Evolutionary conservation across 2,113 vertebrate genomes (phyloP), one percentile per base, ranked within the genome.

Genomic region (Nesogale talazaci): DNA sequence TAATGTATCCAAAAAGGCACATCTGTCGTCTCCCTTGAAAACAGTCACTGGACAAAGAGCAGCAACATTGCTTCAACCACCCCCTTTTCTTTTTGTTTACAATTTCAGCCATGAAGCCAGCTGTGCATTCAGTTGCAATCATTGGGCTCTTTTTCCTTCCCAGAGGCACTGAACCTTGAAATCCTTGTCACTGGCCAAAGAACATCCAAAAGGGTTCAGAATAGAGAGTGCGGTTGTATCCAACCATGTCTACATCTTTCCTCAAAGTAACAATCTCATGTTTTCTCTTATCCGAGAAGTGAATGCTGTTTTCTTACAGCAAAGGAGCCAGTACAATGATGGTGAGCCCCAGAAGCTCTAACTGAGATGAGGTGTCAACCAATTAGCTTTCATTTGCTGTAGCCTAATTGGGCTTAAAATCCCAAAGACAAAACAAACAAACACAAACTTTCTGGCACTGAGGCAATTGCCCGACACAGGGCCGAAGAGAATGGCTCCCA

Each of bases 11-110:
- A 76, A 65, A 92, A 93, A 82, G 72, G 34, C 52, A 89, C 15
- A 92, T 57, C 72, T 34, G 86, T 12, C 27, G 31, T 93, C 87
- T 52, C 78, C 86, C 69, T 52, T 88, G 94, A 96, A 94, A 76
- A 94, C 38, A 88, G 2, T 38, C 84, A 81, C 19, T 78, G 88
- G 76, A 87, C 77, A 67, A 90, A 69, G 88, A 84, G 90, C 83
- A 88, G 57, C 94, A 93, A 63, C 93, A 81, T 1, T 79, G 3
- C 88, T 23, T 17, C 91, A 89, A 52, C 8, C 27, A 86, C n/a
- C 36, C 79, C 52, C 25, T 92, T n/a, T 72, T 56, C 91, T 88
- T 89, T 70, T 65, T 65, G 0, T 88, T 84, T 88, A 92, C 25
- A 92, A 20, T 38, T 57, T 52, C 59, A 95, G 67, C 80, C 23